These are phyloP conservation scores for Bimastos eiseni DNA, from an alignment of 2,888 invertebrate species.

Conservation along the genomic window DNA sequence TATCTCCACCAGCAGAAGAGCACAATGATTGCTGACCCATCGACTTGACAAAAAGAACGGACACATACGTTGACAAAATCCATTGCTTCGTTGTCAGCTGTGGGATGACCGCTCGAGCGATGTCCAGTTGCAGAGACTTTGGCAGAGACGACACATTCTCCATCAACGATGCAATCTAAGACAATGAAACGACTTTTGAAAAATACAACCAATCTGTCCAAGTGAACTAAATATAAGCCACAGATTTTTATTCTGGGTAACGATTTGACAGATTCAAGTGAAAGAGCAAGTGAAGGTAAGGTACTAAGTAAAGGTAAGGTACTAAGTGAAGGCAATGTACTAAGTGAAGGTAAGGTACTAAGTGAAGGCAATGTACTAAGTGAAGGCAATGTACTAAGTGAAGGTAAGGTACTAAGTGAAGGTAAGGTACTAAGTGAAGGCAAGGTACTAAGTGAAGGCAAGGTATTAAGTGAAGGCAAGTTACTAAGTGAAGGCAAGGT, in stretches of 20 bases:
- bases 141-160: background rate
- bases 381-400: background rate
- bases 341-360: background rate
- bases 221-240: background rate
- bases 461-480: background rate
- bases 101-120: background rate
- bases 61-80: constrained; percentile 17
- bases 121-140: background rate
- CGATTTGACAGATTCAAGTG: background rate
- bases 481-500: background rate
- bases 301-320: background rate
- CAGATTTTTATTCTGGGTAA: background rate
- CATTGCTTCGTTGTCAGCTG: background rate
- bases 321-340: background rate
- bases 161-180: background rate
- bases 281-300: background rate
- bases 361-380: background rate
- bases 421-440: background rate
- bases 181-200: background rate
- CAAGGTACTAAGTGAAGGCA: background rate
- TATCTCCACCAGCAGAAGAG: too few relatives aligned
- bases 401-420: background rate
- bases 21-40: too few relatives aligned
- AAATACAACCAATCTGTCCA: background rate
- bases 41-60: too few relatives aligned